A percentile compares a stretch with the other conserved stretches of the same genome.
Conservation (phyloP, 2,797 vertebrate genomes). For the Lutjanus argentimaculatus region DNA sequence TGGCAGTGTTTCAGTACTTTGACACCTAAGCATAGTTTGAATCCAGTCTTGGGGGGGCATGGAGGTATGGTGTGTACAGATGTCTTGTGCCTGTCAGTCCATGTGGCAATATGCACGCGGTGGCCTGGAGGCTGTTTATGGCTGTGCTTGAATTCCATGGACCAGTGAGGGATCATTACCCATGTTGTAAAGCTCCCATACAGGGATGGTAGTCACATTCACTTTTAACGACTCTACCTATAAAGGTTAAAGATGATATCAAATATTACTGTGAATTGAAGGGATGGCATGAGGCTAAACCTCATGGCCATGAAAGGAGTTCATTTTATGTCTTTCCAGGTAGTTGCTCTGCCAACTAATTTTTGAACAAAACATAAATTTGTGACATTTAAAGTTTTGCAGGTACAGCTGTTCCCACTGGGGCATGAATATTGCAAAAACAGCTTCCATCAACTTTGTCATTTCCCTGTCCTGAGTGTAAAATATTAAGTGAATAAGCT, state of each 20-base stretch:
- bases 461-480: neutral
- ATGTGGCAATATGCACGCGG: conserved; percentile 37
- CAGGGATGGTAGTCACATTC: conserved; percentile 20
- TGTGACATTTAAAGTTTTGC: conserved; percentile 17
- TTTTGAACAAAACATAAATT: conserved; percentile 19
- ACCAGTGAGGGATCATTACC: conserved; percentile 39
- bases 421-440: conserved; percentile 10
- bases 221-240: conserved; percentile 42
- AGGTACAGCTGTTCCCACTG: neutral
- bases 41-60: neutral
- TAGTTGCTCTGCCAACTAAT: conserved; percentile 1
- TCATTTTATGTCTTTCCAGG: conserved; percentile 17
- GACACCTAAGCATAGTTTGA: conserved; percentile 15
- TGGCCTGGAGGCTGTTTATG: conserved; percentile 46
- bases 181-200: conserved; percentile 57
- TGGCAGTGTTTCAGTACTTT: conserved; percentile 75
- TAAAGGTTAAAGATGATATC: conserved; percentile 40
- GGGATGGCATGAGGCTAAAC: conserved; percentile 5
- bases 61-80: conserved; percentile 16
- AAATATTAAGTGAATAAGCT: neutral
- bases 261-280: conserved; percentile 28
- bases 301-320: neutral
- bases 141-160: conserved; percentile 68
- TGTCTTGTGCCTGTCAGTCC: conserved; percentile 22
- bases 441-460: conserved; percentile 2